Percentiles rank a stretch among this genome's conserved stretches.
These are phyloP conservation scores for Gallirallus australis DNA, from an alignment of 2,797 vertebrate genomes.

Conservation along the genomic window DNA sequence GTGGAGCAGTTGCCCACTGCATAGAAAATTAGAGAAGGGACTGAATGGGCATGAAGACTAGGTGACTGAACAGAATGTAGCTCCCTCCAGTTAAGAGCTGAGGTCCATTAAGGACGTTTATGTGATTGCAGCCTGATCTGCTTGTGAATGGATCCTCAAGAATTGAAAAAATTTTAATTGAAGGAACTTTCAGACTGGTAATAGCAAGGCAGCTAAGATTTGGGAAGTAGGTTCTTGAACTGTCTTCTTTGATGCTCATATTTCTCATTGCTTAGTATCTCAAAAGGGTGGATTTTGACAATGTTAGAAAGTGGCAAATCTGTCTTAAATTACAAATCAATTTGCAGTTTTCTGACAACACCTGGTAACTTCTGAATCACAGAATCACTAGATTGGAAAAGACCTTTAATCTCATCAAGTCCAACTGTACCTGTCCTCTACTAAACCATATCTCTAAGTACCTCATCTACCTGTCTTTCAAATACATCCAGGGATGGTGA, in stretches of 20 bases:
- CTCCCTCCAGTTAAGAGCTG: not conserved
- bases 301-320: not conserved
- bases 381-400: no score
- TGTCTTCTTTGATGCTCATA: not conserved
- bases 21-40: not conserved
- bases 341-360: not conserved
- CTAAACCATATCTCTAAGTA: no score
- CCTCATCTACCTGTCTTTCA: no score
- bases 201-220: not conserved
- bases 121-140: not conserved
- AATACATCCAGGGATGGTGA: no score
- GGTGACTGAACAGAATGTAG: not conserved
- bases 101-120: not conserved
- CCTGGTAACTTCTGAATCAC: not conserved
- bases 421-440: no score
- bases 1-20: not conserved
- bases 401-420: no score
- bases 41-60: not conserved
- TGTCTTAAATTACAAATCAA: not conserved
- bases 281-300: not conserved
- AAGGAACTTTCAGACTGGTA: not conserved
- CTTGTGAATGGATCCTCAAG: not conserved
- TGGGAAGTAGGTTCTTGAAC: not conserved
- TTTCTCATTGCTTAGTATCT: not conserved
- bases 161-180: not conserved